These are phyloP conservation scores for Myotis brandtii DNA, from an alignment of 2,113 vertebrate genomes.

Conservation along the genomic window DNA sequence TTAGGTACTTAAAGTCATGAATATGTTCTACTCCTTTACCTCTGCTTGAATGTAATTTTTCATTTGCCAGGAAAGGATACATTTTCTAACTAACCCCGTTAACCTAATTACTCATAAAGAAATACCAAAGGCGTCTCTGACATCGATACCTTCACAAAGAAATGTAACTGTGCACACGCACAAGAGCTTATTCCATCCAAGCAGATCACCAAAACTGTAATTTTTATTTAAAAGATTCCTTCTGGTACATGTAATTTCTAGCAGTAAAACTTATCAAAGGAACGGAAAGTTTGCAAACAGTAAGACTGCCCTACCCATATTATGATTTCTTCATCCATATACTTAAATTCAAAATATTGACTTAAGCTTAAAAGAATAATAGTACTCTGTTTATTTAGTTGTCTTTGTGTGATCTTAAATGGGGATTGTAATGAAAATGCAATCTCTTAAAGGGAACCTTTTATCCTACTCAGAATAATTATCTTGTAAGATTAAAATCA, in stretches of 20 bases:
- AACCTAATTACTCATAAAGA: conserved; percentile 81
- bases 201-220: conserved; percentile 61
- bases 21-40: conserved; percentile 73
- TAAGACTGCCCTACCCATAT: background rate
- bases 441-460: conserved; percentile 65
- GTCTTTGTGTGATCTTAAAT: conserved; percentile 69
- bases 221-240: conserved; percentile 57
- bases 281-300: conserved; percentile 57
- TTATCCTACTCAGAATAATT: conserved; percentile 72
- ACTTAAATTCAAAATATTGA: conserved; percentile 59
- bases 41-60: conserved; percentile 79
- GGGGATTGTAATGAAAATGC: conserved; percentile 64
- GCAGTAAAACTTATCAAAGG: conserved; percentile 54
- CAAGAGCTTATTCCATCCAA: conserved; percentile 23
- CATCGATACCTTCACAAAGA: conserved; percentile 69
- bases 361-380: conserved; percentile 53
- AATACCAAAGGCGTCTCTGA: conserved; percentile 73
- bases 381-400: conserved; percentile 65
- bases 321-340: background rate
- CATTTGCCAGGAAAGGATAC: conserved; percentile 80
- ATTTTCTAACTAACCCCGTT: conserved; percentile 80
- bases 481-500: conserved; percentile 75
- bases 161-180: conserved; percentile 57
- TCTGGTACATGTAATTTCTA: conserved; percentile 37
- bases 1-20: conserved; percentile 79